Evolutionary conservation across 2,113 vertebrate species (phyloP).

Genomic region (Gnathonemus echidnorhynchus): DNA sequence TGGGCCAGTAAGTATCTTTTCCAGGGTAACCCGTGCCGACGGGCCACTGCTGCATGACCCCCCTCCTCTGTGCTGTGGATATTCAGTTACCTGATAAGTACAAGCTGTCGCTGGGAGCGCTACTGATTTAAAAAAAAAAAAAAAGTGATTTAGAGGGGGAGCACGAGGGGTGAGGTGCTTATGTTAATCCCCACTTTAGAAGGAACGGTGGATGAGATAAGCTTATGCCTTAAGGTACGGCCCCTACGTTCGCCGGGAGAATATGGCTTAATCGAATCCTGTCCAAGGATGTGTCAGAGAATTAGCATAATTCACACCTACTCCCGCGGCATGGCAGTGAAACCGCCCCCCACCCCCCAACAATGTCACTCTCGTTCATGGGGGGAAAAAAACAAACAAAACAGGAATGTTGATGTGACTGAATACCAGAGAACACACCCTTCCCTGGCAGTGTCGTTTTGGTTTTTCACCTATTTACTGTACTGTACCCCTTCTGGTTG

Average conservation of each 20-base stretch:
- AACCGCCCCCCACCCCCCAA: conserved; percentile 18
- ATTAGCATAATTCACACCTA: conserved; percentile 62
- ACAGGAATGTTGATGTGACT: background rate
- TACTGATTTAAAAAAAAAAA: conserved; percentile 34
- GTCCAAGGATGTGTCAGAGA: conserved; percentile 50
- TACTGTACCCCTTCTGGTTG: background rate
- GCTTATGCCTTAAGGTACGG: conserved; percentile 52
- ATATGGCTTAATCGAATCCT: conserved; percentile 34
- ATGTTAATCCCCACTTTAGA: conserved; percentile 59
- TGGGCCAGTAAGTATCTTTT: background rate
- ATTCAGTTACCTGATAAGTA: conserved; percentile 88
- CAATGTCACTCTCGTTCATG: conserved; percentile 23
- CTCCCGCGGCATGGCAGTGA: conserved; percentile 32
- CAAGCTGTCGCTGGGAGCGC: conserved; percentile 42
- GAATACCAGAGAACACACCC: background rate
- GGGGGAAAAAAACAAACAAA: conserved; percentile 23
- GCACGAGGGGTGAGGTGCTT: conserved; percentile 61
- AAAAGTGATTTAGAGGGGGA: conserved; percentile 53
- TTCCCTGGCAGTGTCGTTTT: background rate
- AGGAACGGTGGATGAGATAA: conserved; percentile 52
- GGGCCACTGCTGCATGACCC: background rate
- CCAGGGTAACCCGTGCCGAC: background rate
- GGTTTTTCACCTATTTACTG: background rate
- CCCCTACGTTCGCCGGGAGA: conserved; percentile 28
- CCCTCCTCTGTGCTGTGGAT: conserved; percentile 54